Evolutionary conservation across 2,888 invertebrate genomes (phyloP).

Genomic region (Epinotia demarniana): DNA sequence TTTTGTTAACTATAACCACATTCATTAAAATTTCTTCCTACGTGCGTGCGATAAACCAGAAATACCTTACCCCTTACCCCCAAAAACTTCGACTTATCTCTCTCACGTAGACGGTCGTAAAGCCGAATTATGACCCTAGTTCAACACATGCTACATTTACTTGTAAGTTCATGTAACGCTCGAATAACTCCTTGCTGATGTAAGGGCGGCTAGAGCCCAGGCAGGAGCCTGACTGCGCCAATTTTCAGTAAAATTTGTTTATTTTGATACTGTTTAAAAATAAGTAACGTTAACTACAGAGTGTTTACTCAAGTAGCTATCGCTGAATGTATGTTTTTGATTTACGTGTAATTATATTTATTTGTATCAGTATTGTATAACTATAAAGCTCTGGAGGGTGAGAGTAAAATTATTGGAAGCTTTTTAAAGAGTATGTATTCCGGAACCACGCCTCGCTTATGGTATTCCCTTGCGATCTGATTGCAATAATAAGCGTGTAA

Average conservation of each 20-base stretch:
- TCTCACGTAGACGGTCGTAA: constrained; percentile 81
- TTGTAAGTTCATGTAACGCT: constrained; percentile 79
- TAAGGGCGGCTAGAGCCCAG: constrained; percentile 65
- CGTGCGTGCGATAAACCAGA: constrained; percentile 80
- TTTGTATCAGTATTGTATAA: no score
- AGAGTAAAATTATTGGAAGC: no score
- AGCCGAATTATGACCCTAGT: constrained; percentile 78
- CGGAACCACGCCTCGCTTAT: no score
- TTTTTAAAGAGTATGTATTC: no score
- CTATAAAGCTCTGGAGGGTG: no score
- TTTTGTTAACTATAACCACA: constrained; percentile 67
- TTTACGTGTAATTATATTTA: not conserved
- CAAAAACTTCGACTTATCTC: constrained; percentile 83
- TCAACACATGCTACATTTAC: constrained; percentile 84
- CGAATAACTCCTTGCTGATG: constrained; percentile 75
- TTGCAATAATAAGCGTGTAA: no score
- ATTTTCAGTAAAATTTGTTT: constrained; percentile 17
- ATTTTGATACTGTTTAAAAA: constrained; percentile 8
- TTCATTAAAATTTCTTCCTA: constrained; percentile 80
- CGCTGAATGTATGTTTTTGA: not conserved
- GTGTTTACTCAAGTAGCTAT: constrained; percentile 3
- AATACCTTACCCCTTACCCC: constrained; percentile 67
- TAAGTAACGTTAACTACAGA: constrained; percentile 17
- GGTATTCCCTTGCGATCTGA: no score
- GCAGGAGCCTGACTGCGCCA: constrained; percentile 54